A percentile compares a stretch with the other conserved stretches of the same genome.
phyloP scores from a whole-genome alignment of 2,113 vertebrate species.

The Gadus chalcogrammus region DNA sequence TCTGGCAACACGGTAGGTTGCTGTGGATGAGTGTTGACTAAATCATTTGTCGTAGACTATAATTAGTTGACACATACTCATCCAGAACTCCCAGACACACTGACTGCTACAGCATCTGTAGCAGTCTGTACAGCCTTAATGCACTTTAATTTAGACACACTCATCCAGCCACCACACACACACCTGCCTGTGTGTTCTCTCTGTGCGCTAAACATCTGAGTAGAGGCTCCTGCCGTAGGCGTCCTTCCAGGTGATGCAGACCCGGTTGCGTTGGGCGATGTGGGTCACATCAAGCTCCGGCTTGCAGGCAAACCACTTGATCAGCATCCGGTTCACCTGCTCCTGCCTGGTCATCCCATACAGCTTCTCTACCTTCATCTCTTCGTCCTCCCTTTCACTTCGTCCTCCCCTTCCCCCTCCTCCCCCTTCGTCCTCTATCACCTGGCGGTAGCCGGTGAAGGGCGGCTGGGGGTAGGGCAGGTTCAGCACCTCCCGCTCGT shows the following conservation, averaged over 20 bases:
- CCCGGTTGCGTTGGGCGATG: conserved; percentile 56
- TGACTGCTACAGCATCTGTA: too few relatives aligned
- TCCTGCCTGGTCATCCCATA: conserved; percentile 75
- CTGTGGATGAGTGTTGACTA: too few relatives aligned
- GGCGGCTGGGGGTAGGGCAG: conserved; percentile 55
- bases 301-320: conserved; percentile 81
- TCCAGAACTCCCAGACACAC: too few relatives aligned
- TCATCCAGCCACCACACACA: too few relatives aligned
- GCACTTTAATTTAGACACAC: too few relatives aligned
- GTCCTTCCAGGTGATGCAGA: conserved; percentile 67
- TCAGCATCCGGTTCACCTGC: conserved; percentile 82
- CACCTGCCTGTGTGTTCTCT: background rate
- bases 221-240: conserved; percentile 47
- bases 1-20: too few relatives aligned
- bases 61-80: too few relatives aligned
- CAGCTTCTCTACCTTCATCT: conserved; percentile 68
- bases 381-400: conserved; percentile 19
- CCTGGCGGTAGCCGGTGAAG: background rate
- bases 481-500: conserved; percentile 58
- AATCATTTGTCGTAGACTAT: too few relatives aligned
- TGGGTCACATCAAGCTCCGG: conserved; percentile 81
- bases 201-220: conserved; percentile 62
- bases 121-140: too few relatives aligned
- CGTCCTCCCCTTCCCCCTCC: background rate
- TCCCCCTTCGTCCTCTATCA: background rate